Percentiles rank a stretch among this genome's conserved stretches.
phyloP scores from a whole-genome alignment of 2,888 invertebrate genomes.

The Synanthedon vespiformis region DNA sequence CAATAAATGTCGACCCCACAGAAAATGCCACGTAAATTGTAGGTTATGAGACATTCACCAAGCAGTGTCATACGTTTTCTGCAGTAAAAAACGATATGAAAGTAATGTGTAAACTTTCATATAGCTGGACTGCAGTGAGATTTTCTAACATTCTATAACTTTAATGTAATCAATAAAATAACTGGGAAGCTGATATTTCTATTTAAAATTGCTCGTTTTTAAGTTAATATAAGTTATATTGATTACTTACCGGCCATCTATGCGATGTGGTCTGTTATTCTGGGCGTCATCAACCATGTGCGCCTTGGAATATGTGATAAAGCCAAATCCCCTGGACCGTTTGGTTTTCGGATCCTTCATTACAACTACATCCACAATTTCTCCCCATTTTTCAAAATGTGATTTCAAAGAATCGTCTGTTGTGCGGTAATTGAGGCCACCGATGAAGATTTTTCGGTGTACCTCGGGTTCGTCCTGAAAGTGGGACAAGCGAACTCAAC shows the following conservation, averaged over 20 bases:
- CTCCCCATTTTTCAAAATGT: slow-evolving; percentile 98
- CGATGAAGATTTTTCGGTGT: slow-evolving; percentile 93
- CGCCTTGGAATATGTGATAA: slow-evolving; percentile 94
- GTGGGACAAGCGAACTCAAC: slow-evolving; percentile 37
- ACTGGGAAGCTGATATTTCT: not conserved
- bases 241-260: slow-evolving; percentile 80
- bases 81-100: slow-evolving; percentile 62
- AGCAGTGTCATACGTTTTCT: slow-evolving; percentile 43
- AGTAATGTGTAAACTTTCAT: slow-evolving; percentile 34
- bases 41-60: slow-evolving; percentile 53
- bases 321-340: slow-evolving; percentile 96
- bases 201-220: not conserved
- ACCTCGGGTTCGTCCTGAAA: slow-evolving; percentile 82
- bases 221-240: not conserved
- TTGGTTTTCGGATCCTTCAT: slow-evolving; percentile 97
- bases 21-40: slow-evolving; percentile 55
- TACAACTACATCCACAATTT: slow-evolving; percentile 95
- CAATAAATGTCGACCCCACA: slow-evolving; percentile 41
- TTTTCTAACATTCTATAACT: not conserved
- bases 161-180: not conserved
- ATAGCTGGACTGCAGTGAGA: slow-evolving; percentile 56
- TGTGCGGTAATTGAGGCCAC: slow-evolving; percentile 94
- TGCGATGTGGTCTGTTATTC: slow-evolving; percentile 87
- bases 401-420: slow-evolving; percentile 92
- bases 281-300: slow-evolving; percentile 98